A percentile compares a stretch with the other conserved stretches of the same genome.
These are phyloP conservation scores for Drosophila kuntzei DNA, from an alignment of 2,888 invertebrate genomes.

Conservation along the genomic window DNA sequence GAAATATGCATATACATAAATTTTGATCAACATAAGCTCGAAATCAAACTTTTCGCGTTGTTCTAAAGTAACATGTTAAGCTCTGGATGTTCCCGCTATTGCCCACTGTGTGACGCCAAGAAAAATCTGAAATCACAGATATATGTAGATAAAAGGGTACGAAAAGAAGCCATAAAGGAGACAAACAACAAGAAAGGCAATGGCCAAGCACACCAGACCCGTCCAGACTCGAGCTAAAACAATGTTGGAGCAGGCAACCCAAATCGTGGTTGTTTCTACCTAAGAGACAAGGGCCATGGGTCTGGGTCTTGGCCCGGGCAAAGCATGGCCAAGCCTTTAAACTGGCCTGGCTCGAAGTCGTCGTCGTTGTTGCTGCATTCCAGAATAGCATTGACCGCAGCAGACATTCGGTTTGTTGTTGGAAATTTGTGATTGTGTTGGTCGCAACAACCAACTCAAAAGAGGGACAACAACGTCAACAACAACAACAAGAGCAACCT, in stretches of 20 bases:
- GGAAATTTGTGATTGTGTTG: slow-evolving; percentile 64
- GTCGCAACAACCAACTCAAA: slow-evolving; percentile 51
- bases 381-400: slow-evolving; percentile 79
- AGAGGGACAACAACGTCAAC: slow-evolving; percentile 52
- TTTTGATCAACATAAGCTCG: no score
- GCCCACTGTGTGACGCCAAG: slow-evolving; percentile 34
- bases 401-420: slow-evolving; percentile 60
- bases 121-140: slow-evolving; percentile 78
- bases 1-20: no score
- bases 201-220: slow-evolving; percentile 31
- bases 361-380: slow-evolving; percentile 64
- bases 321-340: slow-evolving; percentile 72
- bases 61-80: background rate
- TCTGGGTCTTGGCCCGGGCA: slow-evolving; percentile 39
- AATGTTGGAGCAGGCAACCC: slow-evolving; percentile 33
- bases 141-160: slow-evolving; percentile 76
- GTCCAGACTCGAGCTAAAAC: slow-evolving; percentile 26
- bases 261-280: slow-evolving; percentile 59
- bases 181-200: slow-evolving; percentile 71
- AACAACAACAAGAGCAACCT: slow-evolving; percentile 30
- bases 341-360: slow-evolving; percentile 54
- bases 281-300: slow-evolving; percentile 47
- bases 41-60: background rate
- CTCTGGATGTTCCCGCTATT: background rate
- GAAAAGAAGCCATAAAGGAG: slow-evolving; percentile 81